Conservation (phyloP, 2,113 vertebrate genomes). For the Camelus bactrianus region DNA sequence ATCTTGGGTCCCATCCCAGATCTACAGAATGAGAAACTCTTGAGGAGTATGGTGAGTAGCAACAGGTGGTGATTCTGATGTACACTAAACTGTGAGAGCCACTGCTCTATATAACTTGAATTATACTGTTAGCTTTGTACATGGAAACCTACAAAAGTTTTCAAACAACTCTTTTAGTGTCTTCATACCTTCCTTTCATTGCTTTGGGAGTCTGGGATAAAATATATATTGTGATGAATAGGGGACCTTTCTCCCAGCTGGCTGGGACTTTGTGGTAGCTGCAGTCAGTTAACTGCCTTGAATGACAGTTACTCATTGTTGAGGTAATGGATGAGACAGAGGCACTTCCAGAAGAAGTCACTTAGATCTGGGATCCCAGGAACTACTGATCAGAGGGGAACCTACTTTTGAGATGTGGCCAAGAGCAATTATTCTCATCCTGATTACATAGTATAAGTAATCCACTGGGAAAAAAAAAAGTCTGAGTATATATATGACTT, state of each 20-base stretch:
- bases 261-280: not conserved
- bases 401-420: not conserved
- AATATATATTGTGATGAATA: not conserved
- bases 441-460: constrained; percentile 29
- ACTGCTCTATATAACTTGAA: not conserved
- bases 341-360: not conserved
- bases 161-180: not conserved
- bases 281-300: not conserved
- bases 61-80: not conserved
- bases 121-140: constrained; percentile 2
- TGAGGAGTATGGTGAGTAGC: not conserved
- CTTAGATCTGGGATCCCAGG: not conserved
- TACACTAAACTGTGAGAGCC: not conserved
- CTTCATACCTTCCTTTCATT: not conserved
- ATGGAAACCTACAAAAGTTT: not conserved
- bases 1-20: not conserved
- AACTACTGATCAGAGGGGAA: not conserved
- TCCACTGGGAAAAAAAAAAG: not conserved
- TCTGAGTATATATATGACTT: not conserved
- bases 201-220: not conserved
- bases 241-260: not conserved
- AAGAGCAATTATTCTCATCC: not conserved
- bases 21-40: not conserved
- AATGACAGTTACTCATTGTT: not conserved
- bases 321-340: not conserved